These are phyloP conservation scores for Anticlea derivata DNA, from an alignment of 2,888 invertebrate genomes.

Conservation along the genomic window DNA sequence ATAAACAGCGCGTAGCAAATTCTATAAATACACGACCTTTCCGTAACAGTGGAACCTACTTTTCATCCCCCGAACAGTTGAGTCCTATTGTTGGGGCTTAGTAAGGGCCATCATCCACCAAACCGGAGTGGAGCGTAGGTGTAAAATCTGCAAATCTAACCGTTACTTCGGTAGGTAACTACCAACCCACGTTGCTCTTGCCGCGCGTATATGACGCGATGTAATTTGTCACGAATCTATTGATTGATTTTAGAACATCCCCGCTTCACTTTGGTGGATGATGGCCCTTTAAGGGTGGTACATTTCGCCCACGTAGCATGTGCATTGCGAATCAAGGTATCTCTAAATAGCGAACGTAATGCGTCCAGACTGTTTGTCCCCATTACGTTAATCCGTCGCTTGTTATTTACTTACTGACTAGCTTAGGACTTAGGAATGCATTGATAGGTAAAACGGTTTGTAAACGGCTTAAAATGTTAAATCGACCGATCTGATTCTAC, in stretches of 20 bases:
- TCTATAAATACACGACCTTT: constrained; percentile 18
- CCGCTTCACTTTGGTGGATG: too few species aligned
- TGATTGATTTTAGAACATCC: too few species aligned
- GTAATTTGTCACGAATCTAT: too few species aligned
- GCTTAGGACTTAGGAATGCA: neutral
- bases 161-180: too few species aligned
- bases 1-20: neutral
- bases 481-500: too few species aligned
- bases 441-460: neutral
- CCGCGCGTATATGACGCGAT: too few species aligned
- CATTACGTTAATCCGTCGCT: constrained; percentile 17
- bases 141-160: neutral
- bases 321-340: constrained; percentile 45
- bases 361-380: constrained; percentile 43
- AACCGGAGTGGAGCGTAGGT: too few species aligned
- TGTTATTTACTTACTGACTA: constrained; percentile 7
- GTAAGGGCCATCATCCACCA: neutral
- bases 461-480: too few species aligned
- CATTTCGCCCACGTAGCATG: constrained; percentile 13
- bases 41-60: constrained; percentile 4
- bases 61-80: constrained; percentile 2
- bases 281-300: neutral
- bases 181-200: too few species aligned
- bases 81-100: constrained; percentile 1
- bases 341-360: constrained; percentile 45